Conservation (phyloP, 2,888 invertebrate genomes). For the Saturnia japonica region DNA sequence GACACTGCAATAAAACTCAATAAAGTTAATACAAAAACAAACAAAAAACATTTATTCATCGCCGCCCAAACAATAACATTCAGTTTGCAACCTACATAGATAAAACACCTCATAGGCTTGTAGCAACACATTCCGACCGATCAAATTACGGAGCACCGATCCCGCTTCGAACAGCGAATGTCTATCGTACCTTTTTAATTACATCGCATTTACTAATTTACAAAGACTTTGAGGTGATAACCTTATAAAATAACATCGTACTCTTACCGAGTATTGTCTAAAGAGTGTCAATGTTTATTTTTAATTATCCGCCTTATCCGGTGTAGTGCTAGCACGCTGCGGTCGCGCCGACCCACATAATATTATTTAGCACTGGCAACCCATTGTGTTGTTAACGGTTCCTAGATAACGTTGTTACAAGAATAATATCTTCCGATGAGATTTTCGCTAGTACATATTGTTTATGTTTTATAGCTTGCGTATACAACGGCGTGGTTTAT, state of each 20-base stretch:
- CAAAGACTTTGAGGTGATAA: slow-evolving; percentile 48
- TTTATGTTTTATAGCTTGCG: slow-evolving; percentile 14
- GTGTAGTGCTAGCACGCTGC: slow-evolving; percentile 64
- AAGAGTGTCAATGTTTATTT: slow-evolving; percentile 59
- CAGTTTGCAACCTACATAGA: slow-evolving; percentile 61
- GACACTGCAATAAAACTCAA: neutral
- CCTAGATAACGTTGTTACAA: slow-evolving; percentile 49
- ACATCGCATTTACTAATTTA: slow-evolving; percentile 47
- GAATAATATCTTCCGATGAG: slow-evolving; percentile 17
- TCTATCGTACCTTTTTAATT: slow-evolving; percentile 51
- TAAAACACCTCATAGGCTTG: slow-evolving; percentile 49
- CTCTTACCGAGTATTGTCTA: slow-evolving; percentile 48
- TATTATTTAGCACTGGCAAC: slow-evolving; percentile 62
- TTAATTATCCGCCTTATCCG: slow-evolving; percentile 69
- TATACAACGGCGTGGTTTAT: slow-evolving; percentile 25
- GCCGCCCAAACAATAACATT: slow-evolving; percentile 51
- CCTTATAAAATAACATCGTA: slow-evolving; percentile 47
- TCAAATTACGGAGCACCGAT: slow-evolving; percentile 54
- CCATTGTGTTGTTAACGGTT: slow-evolving; percentile 74
- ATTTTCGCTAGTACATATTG: slow-evolving; percentile 9
- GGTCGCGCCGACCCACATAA: slow-evolving; percentile 69
- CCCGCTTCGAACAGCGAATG: slow-evolving; percentile 39
- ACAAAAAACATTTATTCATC: slow-evolving; percentile 12
- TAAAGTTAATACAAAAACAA: slow-evolving; percentile 11
- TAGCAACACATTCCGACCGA: slow-evolving; percentile 59